These are phyloP conservation scores for Callipepla californica DNA, from an alignment of 2,113 vertebrate genomes.

Conservation along the genomic window DNA sequence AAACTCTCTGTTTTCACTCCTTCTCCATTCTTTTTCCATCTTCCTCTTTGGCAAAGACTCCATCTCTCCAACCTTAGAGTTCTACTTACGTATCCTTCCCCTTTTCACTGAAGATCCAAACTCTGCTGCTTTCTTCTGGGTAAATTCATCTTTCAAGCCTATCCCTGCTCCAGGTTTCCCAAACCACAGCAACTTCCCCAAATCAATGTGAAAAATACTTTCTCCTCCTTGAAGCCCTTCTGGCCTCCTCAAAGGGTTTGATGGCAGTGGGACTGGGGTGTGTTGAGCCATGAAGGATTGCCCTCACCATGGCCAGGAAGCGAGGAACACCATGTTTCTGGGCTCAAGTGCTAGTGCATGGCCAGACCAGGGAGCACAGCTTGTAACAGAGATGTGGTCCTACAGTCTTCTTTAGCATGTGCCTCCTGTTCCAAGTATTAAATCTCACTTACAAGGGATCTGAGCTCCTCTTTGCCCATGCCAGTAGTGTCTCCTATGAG, in stretches of 20 bases:
- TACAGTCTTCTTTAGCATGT: neutral
- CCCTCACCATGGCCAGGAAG: accelerated
- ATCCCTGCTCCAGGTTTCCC: neutral
- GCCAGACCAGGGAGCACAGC: neutral
- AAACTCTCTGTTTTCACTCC: neutral
- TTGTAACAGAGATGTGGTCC: neutral
- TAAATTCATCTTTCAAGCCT: neutral
- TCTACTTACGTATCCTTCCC: neutral
- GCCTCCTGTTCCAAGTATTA: neutral
- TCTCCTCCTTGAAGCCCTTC: neutral
- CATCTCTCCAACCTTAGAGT: neutral
- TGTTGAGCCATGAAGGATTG: neutral
- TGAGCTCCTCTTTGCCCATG: neutral
- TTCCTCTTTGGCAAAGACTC: neutral
- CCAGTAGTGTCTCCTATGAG: neutral
- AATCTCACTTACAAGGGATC: neutral
- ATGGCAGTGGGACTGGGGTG: accelerated
- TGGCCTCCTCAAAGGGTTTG: neutral
- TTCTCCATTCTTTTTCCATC: neutral
- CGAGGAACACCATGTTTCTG: accelerated
- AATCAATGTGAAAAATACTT: neutral
- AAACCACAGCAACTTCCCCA: neutral
- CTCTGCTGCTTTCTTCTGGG: neutral
- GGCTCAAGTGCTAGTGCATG: neutral
- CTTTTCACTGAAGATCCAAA: neutral